Percentiles rank a stretch among this genome's conserved stretches.
Conservation (phyloP, 2,113 vertebrate species). For the Nannospalax galili region DNA sequence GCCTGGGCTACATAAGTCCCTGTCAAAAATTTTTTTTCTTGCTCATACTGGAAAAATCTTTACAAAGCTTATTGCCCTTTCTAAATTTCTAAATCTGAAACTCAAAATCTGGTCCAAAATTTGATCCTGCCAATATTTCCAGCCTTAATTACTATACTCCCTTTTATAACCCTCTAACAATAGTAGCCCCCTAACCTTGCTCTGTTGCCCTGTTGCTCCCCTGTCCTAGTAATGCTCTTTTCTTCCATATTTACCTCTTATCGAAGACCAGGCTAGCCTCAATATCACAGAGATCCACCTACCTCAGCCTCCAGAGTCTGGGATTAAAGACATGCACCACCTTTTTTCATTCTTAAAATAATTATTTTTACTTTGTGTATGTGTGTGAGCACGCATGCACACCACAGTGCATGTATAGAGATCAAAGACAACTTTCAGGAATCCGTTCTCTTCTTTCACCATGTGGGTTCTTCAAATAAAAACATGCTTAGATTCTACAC, state of each 20-base stretch:
- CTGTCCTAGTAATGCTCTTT: background rate
- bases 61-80: background rate
- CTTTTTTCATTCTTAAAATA: too few relatives aligned
- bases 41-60: background rate
- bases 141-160: background rate
- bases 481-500: background rate
- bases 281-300: too few relatives aligned
- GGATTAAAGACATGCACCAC: too few relatives aligned
- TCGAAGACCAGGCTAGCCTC: too few relatives aligned
- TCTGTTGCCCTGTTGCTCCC: background rate
- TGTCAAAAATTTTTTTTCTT: background rate
- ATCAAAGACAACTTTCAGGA: too few relatives aligned
- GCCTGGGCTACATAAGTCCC: background rate
- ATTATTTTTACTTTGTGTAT: too few relatives aligned
- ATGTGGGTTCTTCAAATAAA: conserved; percentile 23
- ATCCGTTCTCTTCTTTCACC: background rate
- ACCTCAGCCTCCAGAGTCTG: too few relatives aligned
- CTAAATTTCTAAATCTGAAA: conserved; percentile 14
- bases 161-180: background rate
- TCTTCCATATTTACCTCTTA: background rate
- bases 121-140: background rate
- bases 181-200: background rate
- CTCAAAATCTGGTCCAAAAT: background rate
- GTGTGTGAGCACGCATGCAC: too few relatives aligned
- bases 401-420: too few relatives aligned